phyloP scores from a whole-genome alignment of 1,140 invertebrate species.

The Camponotus floridanus region DNA sequence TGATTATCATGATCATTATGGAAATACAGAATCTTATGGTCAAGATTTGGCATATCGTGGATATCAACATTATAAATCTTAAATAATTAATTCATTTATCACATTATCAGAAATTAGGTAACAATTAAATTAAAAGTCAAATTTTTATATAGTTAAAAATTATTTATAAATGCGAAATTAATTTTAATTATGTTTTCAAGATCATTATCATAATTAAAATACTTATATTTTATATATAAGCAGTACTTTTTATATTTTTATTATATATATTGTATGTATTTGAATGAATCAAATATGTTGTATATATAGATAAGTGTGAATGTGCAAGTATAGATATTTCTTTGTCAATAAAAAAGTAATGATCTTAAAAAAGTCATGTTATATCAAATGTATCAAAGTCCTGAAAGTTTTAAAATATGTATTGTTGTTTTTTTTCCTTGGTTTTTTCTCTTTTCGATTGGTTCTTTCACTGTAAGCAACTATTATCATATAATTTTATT shows the following conservation, averaged over 20 bases:
- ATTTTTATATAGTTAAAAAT: not conserved
- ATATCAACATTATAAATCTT: slow-evolving; percentile 87
- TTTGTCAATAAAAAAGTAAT: slow-evolving; percentile 5
- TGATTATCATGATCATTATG: slow-evolving; percentile 82
- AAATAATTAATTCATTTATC: slow-evolving; percentile 26
- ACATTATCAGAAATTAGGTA: not conserved
- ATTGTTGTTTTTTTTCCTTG: no score
- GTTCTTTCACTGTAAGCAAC: no score
- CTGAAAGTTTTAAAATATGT: no score
- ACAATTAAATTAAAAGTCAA: not conserved
- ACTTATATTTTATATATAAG: not conserved
- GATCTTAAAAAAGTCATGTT: no score
- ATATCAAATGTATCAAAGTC: no score
- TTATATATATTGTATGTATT: not conserved
- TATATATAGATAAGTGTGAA: slow-evolving; percentile 36
- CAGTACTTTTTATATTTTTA: not conserved
- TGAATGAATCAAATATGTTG: not conserved
- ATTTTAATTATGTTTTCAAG: not conserved
- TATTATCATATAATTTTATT: no score
- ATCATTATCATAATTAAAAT: slow-evolving; percentile 4
- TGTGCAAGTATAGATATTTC: slow-evolving; percentile 10
- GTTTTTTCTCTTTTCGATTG: no score
- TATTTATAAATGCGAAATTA: not conserved
- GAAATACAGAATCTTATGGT: slow-evolving; percentile 88
- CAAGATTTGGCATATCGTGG: slow-evolving; percentile 90